A percentile compares a stretch with the other conserved stretches of the same genome.
phyloP scores from a whole-genome alignment of 37 sponge, comb jelly and placozoan genomes.

The Diacarnus erythraeanus region DNA sequence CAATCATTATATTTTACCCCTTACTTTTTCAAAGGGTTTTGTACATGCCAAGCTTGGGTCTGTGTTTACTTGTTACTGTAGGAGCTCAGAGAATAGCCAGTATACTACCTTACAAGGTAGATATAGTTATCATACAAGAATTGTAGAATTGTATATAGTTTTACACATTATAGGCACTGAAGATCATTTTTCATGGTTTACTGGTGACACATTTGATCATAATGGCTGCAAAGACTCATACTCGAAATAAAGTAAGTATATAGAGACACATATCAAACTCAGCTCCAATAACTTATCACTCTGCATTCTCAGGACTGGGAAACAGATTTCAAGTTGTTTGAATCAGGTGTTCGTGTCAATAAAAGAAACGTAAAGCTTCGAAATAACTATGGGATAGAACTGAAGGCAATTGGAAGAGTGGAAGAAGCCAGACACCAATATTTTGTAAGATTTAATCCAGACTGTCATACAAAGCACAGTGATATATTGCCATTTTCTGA shows the following conservation, averaged over 20 bases:
- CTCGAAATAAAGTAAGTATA: constrained; percentile 54
- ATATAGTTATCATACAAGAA: neutral
- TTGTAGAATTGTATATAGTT: no score
- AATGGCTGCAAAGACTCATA: constrained; percentile 54
- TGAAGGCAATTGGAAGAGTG: constrained; percentile 51
- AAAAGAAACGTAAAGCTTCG: constrained; percentile 83
- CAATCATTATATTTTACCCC: neutral
- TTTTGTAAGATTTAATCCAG: constrained; percentile 15
- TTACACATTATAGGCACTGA: neutral
- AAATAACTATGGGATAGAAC: constrained; percentile 89
- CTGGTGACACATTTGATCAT: constrained; percentile 33
- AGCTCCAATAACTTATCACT: neutral
- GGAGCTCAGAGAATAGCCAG: constrained; percentile 44
- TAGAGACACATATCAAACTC: neutral
- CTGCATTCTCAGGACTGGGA: constrained; percentile 75
- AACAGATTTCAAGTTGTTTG: constrained; percentile 73
- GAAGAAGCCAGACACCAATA: constrained; percentile 65
- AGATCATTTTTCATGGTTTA: neutral
- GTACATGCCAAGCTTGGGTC: constrained; percentile 86
- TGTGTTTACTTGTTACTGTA: constrained; percentile 66
- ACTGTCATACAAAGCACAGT: neutral
- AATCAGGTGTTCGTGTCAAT: constrained; percentile 74
- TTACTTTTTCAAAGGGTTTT: constrained; percentile 46
- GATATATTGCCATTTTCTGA: neutral
- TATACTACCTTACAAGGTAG: neutral